Conservation (phyloP, 64 coral and sea anemone genomes). For the Trachythela sp. region DNA sequence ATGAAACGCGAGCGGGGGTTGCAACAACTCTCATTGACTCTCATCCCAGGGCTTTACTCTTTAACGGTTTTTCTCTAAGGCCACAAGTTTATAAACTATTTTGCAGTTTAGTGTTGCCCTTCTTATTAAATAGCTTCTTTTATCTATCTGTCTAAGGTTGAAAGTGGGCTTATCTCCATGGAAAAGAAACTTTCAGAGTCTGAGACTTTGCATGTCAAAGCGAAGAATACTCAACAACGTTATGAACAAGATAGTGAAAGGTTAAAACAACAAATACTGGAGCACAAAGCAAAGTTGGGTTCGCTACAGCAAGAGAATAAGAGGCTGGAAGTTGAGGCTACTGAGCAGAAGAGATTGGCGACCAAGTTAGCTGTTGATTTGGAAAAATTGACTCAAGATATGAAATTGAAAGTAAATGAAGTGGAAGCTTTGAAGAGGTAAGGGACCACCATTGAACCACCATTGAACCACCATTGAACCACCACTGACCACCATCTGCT, state of each 20-base stretch:
- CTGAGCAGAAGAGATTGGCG: background rate
- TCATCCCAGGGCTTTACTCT: too few species aligned
- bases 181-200: constrained; percentile 6
- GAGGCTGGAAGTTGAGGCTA: background rate
- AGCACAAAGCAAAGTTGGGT: background rate
- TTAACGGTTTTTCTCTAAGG: too few species aligned
- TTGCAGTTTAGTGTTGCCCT: too few species aligned
- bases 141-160: background rate
- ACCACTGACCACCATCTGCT: too few species aligned
- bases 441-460: background rate
- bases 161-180: background rate
- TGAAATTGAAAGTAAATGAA: background rate
- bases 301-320: background rate
- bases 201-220: background rate
- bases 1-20: too few species aligned
- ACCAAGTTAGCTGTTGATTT: background rate
- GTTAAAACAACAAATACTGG: background rate
- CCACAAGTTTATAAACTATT: too few species aligned
- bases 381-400: background rate
- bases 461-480: background rate
- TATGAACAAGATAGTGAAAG: background rate
- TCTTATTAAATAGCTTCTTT: too few species aligned
- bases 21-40: too few species aligned
- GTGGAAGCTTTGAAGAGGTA: background rate
- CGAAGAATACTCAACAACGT: background rate